Base-by-base conservation (phyloP, 2,888 invertebrate species). In the Cryptocephalus primarius region DNA sequence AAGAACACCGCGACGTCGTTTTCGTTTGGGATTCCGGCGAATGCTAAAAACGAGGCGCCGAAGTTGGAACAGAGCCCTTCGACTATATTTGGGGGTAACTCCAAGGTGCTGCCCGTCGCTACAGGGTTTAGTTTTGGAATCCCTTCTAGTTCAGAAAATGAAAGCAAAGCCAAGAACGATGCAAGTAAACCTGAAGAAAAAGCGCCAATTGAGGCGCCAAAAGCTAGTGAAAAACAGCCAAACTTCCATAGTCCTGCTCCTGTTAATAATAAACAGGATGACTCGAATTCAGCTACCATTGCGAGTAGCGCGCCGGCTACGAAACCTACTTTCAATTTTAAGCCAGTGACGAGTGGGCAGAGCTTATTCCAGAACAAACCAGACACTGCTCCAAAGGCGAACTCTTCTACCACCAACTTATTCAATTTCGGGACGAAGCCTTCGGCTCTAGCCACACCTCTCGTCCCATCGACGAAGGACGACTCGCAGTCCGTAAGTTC, bases 1-100 rank as follows among this genome's bases (percentile, higher is more conserved):
- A 72, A 72, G 54, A 60, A 65, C 9, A 63, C 62, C 45, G 62
- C 52, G 4, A 56, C 60, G 33, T 62, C 63, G 32, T 72, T 73
- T 40, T 65, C 58, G n/a, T 73, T 73, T 51, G 71, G 71, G 2
- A 60, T 60, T 33, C 57, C 64, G 32, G 46, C 58, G 9, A 42
- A 40, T 1, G 44, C 43, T 2, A 42, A 33, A 4, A 13, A 33
- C 11, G 9, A 33, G 13, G 9, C 51, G 13, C 33, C 51, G 11
- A 46, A 49, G 39, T 43, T 47, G 9, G 53, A 42, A 11, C 46
- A 52, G 8, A 51, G 54, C 9, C 49, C 54, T n/a, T 39, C 50
- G 0, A 52, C 50, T 3, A 46, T 55, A 32, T 61, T 62, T 48
- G 61, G 59, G 8, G 54, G 53, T 14, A 46, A 53, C 8, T 49